Evolutionary conservation across 2,797 vertebrate genomes (phyloP).

Genomic region (Vipera ursinii): DNA sequence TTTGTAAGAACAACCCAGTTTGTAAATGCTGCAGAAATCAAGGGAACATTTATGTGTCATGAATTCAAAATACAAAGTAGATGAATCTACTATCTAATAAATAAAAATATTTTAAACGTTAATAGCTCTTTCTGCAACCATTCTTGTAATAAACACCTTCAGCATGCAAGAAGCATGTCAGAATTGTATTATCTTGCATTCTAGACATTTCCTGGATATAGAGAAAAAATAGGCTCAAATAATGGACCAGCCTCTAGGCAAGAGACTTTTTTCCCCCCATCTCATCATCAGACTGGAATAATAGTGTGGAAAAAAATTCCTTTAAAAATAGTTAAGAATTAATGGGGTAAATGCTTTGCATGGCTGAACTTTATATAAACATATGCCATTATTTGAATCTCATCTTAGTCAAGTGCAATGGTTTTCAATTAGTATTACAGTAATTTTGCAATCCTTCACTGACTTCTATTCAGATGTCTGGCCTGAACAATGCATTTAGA

Average conservation of each 20-base stretch:
- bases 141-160: background rate
- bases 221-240: background rate
- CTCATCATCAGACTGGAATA: background rate
- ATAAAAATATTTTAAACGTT: constrained; percentile 4
- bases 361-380: constrained; percentile 16
- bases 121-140: background rate
- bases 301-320: background rate
- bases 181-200: background rate
- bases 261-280: background rate
- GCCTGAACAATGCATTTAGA: background rate
- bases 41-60: background rate
- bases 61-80: background rate
- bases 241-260: background rate
- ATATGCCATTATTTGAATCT: constrained; percentile 8
- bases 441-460: constrained; percentile 14
- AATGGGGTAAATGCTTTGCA: constrained; percentile 13
- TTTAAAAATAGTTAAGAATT: constrained; percentile 11
- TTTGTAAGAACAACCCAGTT: background rate
- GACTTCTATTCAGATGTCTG: background rate
- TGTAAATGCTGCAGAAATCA: background rate
- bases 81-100: background rate
- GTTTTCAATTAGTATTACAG: background rate
- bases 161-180: background rate
- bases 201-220: background rate
- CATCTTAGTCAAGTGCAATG: background rate